These are phyloP conservation scores for Halichoeres trimaculatus DNA, from an alignment of 2,113 vertebrate species.

Conservation along the genomic window DNA sequence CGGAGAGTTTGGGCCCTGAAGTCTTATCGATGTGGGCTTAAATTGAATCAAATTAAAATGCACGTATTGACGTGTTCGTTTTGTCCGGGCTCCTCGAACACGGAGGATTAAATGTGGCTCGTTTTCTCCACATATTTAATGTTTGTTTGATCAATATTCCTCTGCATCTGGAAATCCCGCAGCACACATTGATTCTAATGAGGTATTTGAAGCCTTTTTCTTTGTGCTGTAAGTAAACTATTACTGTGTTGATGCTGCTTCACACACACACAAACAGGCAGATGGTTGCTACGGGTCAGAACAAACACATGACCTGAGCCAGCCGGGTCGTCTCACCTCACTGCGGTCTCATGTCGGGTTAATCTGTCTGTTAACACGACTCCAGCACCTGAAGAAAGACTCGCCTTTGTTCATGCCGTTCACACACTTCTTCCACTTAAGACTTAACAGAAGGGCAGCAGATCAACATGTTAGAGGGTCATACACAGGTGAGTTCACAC, in stretches of 20 bases:
- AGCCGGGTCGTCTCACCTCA: not conserved
- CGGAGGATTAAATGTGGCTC: not conserved
- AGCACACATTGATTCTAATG: conserved; percentile 1
- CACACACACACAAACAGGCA: not conserved
- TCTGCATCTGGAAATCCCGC: not conserved
- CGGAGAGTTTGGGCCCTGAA: not conserved
- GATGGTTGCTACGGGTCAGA: not conserved
- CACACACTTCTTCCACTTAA: too few species aligned
- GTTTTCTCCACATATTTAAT: conserved; percentile 32
- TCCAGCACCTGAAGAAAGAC: too few species aligned
- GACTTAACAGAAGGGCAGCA: too few species aligned
- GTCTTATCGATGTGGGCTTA: not conserved
- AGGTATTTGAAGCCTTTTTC: conserved; percentile 3
- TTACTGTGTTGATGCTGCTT: not conserved
- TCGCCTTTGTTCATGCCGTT: too few species aligned
- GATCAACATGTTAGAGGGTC: too few species aligned
- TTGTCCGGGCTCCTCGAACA: not conserved
- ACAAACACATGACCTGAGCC: not conserved
- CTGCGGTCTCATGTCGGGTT: not conserved
- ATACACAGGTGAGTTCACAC: too few species aligned
- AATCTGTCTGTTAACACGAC: too few species aligned
- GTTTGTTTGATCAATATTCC: not conserved
- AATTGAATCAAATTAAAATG: conserved; percentile 15
- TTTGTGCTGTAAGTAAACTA: not conserved
- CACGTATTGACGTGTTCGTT: not conserved